Evolutionary conservation across 2,888 invertebrate genomes (phyloP), one percentile per base, ranked within the genome.

Genomic region (Micoletzkya japonica): DNA sequence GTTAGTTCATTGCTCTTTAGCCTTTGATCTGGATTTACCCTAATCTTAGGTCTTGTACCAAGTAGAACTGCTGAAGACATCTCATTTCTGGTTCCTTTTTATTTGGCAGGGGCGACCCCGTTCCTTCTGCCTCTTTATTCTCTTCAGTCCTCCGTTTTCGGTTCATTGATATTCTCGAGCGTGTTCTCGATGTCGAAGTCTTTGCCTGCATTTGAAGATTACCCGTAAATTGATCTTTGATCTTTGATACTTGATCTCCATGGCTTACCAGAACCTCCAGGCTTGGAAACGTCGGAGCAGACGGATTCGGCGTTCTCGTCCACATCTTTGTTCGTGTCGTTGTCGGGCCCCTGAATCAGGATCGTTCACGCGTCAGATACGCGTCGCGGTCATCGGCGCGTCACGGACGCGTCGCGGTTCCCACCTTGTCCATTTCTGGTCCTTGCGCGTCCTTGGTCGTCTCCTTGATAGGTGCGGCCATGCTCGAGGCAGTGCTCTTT

Each of bases 1-100:
- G 69, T 90, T 96, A 69, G 58, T 70, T 49, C 24, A 10, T 10
- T 56, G 24, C 7, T 10, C 24, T 56, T 10, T 26, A 56, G 14
- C n/a, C 49, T 17, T 44, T n/a, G n/a, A n/a, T n/a, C n/a, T n/a
- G n/a, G n/a, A n/a, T n/a, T n/a, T n/a, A n/a, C n/a, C n/a, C n/a
- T n/a, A n/a, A 10, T 44, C 44, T 44, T 14, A 44, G 44, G 44
- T 20, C 20, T 44, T 14, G 44, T 44, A 44, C 20, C n/a, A n/a
- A n/a, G n/a, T n/a, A n/a, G n/a, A n/a, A n/a, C n/a, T n/a, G n/a
- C n/a, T n/a, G n/a, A n/a, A n/a, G 17, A 24, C 24, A 14, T 52
- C 52, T 52, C 52, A 14, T 52, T n/a, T n/a, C 17, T 52, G 20
- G n/a, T 10, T 26, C 32, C n/a, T 28, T 57, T 57, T 4, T 57